These are phyloP conservation scores for Venusia cambrica DNA, from an alignment of 2,888 invertebrate species.

Conservation along the genomic window DNA sequence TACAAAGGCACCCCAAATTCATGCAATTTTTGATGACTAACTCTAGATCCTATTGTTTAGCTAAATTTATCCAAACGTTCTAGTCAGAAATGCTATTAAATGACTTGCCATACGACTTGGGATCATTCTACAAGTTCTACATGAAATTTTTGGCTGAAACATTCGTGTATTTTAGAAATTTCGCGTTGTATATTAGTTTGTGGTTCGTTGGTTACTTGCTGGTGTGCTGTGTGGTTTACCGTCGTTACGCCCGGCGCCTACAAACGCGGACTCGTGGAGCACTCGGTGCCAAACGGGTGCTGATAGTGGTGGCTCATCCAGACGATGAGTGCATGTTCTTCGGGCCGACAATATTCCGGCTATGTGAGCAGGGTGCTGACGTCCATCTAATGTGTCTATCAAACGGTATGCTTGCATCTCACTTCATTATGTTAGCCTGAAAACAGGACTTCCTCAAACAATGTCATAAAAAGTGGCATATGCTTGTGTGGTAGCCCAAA, in stretches of 20 bases:
- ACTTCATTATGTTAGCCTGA: too few species aligned
- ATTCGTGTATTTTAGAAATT: slow-evolving; percentile 61
- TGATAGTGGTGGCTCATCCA: slow-evolving; percentile 96
- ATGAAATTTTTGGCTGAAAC: slow-evolving; percentile 58
- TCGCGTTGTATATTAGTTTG: slow-evolving; percentile 70
- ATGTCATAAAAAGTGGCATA: too few species aligned
- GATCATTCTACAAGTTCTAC: slow-evolving; percentile 59
- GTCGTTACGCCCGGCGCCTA: slow-evolving; percentile 73
- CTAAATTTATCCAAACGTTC: slow-evolving; percentile 33
- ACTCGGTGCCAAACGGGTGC: slow-evolving; percentile 81
- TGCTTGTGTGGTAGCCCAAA: too few species aligned
- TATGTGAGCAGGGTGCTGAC: slow-evolving; percentile 83
- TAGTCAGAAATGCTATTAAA: slow-evolving; percentile 66
- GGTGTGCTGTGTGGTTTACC: slow-evolving; percentile 74
- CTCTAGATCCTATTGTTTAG: slow-evolving; percentile 16
- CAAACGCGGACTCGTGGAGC: slow-evolving; percentile 74
- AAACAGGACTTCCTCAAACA: too few species aligned
- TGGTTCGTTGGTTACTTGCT: slow-evolving; percentile 77
- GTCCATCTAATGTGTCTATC: slow-evolving; percentile 93
- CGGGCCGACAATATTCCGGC: slow-evolving; percentile 91
- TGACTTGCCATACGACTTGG: slow-evolving; percentile 47
- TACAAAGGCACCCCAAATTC: too few species aligned
- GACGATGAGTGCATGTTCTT: slow-evolving; percentile 99
- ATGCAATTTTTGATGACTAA: slow-evolving; percentile 11
- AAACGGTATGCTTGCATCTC: slow-evolving; percentile 83